A percentile compares a stretch with the other conserved stretches of the same genome.
Evolutionary conservation across 2,888 invertebrate genomes (phyloP).

Genomic region (Ganaspis brasiliensis): DNA sequence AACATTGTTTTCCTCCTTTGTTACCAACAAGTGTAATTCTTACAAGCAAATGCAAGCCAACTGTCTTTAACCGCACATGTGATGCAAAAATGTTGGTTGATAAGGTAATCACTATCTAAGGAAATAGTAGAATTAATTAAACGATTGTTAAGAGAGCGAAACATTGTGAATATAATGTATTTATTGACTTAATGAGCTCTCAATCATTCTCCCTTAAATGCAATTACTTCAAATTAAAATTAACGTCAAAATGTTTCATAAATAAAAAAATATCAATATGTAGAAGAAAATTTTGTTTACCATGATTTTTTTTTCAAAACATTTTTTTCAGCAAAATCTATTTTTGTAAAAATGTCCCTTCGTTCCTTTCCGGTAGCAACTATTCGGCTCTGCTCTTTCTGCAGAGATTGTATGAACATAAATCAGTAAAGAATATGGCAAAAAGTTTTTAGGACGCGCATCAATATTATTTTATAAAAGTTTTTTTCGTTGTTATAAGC

Average conservation of each 20-base stretch:
- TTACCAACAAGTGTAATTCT: constrained; percentile 25
- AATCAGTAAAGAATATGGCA: background rate
- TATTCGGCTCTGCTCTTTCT: too few relatives aligned
- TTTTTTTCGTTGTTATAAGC: constrained; percentile 7
- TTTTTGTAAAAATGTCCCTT: too few relatives aligned
- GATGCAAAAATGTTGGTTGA: constrained; percentile 33
- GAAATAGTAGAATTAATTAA: constrained; percentile 28
- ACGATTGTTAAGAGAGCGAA: constrained; percentile 6
- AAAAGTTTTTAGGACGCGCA: constrained; percentile 22
- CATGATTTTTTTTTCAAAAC: background rate
- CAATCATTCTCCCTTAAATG: background rate
- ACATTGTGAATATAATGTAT: constrained; percentile 16
- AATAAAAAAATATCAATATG: background rate
- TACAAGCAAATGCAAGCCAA: constrained; percentile 5
- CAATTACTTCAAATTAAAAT: background rate
- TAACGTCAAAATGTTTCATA: background rate
- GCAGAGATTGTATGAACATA: background rate
- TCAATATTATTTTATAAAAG: constrained; percentile 18
- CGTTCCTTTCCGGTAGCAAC: too few relatives aligned
- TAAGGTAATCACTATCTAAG: constrained; percentile 26
- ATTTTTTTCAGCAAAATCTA: background rate
- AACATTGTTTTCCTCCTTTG: constrained; percentile 16
- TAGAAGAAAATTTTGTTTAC: background rate
- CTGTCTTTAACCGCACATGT: constrained; percentile 19
- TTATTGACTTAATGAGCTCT: background rate